Evolutionary conservation across 2,113 vertebrate species (phyloP).

Genomic region (Ursus arctos): DNA sequence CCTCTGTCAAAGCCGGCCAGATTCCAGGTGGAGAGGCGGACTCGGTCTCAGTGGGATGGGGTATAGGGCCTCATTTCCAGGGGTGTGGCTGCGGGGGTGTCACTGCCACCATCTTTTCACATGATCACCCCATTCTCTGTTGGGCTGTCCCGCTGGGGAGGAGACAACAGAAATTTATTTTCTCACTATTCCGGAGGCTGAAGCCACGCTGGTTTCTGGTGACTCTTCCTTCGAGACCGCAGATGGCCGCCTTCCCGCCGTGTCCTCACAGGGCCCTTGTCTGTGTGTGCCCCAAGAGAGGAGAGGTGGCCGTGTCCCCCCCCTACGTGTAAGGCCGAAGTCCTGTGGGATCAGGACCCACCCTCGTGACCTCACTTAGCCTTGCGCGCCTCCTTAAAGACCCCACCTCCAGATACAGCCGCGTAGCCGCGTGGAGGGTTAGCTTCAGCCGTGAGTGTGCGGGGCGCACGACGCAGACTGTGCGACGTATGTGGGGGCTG

Average conservation of each 20-base stretch:
- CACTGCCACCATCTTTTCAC: not conserved
- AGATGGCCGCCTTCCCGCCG: not conserved
- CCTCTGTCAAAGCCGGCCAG: too few relatives aligned
- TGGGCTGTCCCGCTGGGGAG: not conserved
- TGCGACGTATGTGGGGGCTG: not conserved
- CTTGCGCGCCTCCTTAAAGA: not conserved
- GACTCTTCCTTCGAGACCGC: not conserved
- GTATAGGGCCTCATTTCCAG: not conserved
- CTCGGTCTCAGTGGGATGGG: not conserved
- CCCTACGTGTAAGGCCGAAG: not conserved
- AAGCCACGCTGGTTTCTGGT: not conserved
- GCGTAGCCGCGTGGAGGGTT: not conserved
- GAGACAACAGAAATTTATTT: fast-evolving
- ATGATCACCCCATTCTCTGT: too few relatives aligned
- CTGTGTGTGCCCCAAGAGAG: not conserved
- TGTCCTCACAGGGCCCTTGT: not conserved
- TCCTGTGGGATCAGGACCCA: not conserved
- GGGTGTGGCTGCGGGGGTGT: too few relatives aligned
- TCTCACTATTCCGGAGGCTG: not conserved
- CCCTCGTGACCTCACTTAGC: not conserved
- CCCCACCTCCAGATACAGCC: not conserved
- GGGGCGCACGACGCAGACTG: not conserved
- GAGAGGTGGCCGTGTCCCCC: not conserved
- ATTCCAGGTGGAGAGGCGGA: not conserved
- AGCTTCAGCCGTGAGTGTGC: not conserved